phyloP scores from a whole-genome alignment of 2,888 invertebrate species.

The Acleris emargana region DNA sequence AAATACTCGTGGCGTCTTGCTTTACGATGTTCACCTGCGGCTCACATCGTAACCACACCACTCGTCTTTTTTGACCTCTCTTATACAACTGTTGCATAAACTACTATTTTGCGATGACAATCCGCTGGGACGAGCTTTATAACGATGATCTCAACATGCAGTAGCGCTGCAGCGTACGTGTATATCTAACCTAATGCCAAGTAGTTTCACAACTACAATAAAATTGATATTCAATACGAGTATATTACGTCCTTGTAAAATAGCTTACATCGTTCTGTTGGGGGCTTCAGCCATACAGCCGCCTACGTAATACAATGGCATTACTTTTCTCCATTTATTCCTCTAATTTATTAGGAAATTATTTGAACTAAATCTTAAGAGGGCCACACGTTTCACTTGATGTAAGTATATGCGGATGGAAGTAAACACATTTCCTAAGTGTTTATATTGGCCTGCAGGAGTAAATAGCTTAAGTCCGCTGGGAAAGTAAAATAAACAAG shows the following conservation, averaged over 20 bases:
- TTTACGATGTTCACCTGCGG: no score
- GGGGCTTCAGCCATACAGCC: no score
- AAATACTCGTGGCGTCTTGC: no score
- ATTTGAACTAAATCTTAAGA: slow-evolving; percentile 1
- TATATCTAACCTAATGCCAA: not conserved
- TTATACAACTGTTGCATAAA: no score
- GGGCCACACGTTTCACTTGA: not conserved
- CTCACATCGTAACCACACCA: no score
- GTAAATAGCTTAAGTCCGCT: slow-evolving; percentile 36
- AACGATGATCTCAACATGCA: slow-evolving; percentile 10
- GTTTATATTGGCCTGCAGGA: slow-evolving; percentile 11
- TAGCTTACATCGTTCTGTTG: no score
- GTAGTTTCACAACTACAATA: not conserved
- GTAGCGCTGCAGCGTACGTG: not conserved
- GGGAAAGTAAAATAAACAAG: slow-evolving; percentile 58
- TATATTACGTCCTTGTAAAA: no score
- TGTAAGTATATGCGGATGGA: slow-evolving; percentile 1
- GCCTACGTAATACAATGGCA: no score
- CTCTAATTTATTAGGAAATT: no score
- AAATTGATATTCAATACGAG: not conserved
- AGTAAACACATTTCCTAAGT: slow-evolving; percentile 17
- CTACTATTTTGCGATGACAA: slow-evolving; percentile 14
- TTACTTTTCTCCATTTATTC: no score
- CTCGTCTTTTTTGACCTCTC: no score
- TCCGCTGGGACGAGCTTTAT: slow-evolving; percentile 36